phyloP scores from a whole-genome alignment of 2,797 vertebrate species.

The Sebastes cheni region DNA sequence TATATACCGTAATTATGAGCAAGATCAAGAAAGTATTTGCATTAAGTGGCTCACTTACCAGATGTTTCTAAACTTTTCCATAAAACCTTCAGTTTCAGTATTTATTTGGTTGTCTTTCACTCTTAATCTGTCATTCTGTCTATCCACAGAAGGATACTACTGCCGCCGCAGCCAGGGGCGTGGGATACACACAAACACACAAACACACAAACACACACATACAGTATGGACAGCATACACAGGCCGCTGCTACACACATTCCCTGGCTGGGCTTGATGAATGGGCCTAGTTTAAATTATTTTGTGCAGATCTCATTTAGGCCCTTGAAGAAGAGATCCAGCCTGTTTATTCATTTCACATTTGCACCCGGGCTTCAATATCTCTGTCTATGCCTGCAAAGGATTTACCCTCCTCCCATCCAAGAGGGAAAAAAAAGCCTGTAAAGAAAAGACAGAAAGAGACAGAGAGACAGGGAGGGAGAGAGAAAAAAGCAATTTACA shows the following conservation, averaged over 20 bases:
- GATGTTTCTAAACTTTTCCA: slow-evolving; percentile 44
- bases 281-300: slow-evolving; percentile 88
- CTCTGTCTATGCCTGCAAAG: slow-evolving; percentile 86
- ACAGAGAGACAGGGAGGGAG: slow-evolving; percentile 56
- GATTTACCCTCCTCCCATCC: slow-evolving; percentile 76
- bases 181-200: slow-evolving; percentile 24
- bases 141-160: slow-evolving; percentile 46
- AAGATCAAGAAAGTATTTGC: not conserved
- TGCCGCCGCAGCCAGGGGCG: slow-evolving; percentile 46
- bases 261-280: slow-evolving; percentile 81
- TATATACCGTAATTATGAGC: not conserved
- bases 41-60: slow-evolving; percentile 16
- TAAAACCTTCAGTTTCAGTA: slow-evolving; percentile 37
- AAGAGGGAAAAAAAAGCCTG: slow-evolving; percentile 57
- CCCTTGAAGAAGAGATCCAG: slow-evolving; percentile 88
- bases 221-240: slow-evolving; percentile 69
- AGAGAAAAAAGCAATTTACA: slow-evolving; percentile 85
- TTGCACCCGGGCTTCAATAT: slow-evolving; percentile 86
- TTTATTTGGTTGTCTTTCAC: slow-evolving; percentile 58
- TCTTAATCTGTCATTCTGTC: slow-evolving; percentile 66
- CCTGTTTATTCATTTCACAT: slow-evolving; percentile 89
- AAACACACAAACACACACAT: slow-evolving; percentile 41
- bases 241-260: slow-evolving; percentile 66
- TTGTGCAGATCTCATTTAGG: slow-evolving; percentile 89
- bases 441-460: slow-evolving; percentile 68